A percentile compares a stretch with the other conserved stretches of the same genome.
Evolutionary conservation across 2,113 vertebrate genomes (phyloP).

Genomic region (Heterocephalus glaber): DNA sequence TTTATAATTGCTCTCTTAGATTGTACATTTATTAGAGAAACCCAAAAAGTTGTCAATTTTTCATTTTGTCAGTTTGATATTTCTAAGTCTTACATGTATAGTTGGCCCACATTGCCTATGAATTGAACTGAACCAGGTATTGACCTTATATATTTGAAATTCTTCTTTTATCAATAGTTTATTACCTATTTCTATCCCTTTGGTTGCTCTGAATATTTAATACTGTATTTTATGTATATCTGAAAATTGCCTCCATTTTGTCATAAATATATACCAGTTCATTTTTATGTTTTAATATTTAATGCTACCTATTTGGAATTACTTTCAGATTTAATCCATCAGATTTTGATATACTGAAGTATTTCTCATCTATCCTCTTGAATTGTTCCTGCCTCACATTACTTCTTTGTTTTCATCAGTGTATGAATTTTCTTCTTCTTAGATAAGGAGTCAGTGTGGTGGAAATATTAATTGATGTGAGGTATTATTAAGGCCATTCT

Average conservation of each 20-base stretch:
- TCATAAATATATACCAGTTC: not conserved
- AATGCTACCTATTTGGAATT: not conserved
- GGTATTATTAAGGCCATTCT: not conserved
- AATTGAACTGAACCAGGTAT: not conserved
- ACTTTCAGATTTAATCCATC: not conserved
- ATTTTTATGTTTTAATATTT: constrained; percentile 18
- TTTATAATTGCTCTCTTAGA: not conserved
- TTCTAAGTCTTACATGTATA: not conserved
- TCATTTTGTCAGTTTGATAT: constrained; percentile 8
- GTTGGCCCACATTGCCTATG: not conserved
- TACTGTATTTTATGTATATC: not conserved
- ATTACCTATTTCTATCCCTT: not conserved
- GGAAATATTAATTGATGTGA: constrained; percentile 24
- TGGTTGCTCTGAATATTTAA: constrained; percentile 10
- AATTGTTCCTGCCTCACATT: not conserved
- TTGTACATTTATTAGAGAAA: constrained; percentile 5
- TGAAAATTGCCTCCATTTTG: not conserved
- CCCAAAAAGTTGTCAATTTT: not conserved
- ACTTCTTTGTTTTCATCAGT: not conserved
- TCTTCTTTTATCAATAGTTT: not conserved
- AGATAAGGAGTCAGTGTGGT: not conserved
- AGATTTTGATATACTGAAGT: not conserved
- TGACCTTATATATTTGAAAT: not conserved
- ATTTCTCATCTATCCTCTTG: not conserved
- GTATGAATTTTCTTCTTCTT: constrained; percentile 10